Base-by-base conservation (phyloP, 2,113 vertebrate species). In the Colossoma macropomum region DNA sequence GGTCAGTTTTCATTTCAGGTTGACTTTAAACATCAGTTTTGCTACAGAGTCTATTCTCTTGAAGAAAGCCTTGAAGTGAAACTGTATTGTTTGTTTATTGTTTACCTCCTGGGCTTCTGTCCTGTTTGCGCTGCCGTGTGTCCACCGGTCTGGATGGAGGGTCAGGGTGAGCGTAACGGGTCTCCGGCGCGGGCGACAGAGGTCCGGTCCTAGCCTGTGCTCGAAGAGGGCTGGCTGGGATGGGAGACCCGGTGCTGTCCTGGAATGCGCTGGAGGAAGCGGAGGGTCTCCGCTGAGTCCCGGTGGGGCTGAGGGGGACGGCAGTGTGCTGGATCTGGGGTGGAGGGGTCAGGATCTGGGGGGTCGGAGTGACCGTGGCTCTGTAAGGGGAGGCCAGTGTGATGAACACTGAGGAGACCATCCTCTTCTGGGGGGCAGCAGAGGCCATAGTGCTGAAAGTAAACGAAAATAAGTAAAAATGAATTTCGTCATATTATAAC, bases 401-500 rank as follows among this genome's bases (percentile, higher is more conserved):
- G 92, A 99, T 98, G 88, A 97, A 98, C 80, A 98, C 83, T 0
- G 97, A 98, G 0, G 97, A 98, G 59, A 96, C 94, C 0, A 98
- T 92, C 86, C 95, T 96, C 88, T 96, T 97, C 86, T 95, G 94
- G 0, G 90, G 87, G 59, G 88, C 86, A n/a, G 92, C 91, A 7
- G 94, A 91, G 38, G 93, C 90, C 94, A 95, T 95, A 54, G 45
- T 66, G 65, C 86, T 87, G 71, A 11, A 79, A 34, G 45, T 6
- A 34, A 72, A 60, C 56, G 45, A 13, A 75, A 80, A 60, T 50
- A 34, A 63, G 25, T 25, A 11, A 34, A 25, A 71, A 23, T 59
- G 52, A 48, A 48, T 16, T 48, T 10, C 16, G 34, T 48, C 17
- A 45, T 52, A 9, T 9, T 52, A 19, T 50, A 27, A 25, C 25